Percentiles rank a stretch among this genome's conserved stretches.
phyloP scores from a whole-genome alignment of 53 echinoderm and acorn worm genomes.

The Temnopleurus reevesii region DNA sequence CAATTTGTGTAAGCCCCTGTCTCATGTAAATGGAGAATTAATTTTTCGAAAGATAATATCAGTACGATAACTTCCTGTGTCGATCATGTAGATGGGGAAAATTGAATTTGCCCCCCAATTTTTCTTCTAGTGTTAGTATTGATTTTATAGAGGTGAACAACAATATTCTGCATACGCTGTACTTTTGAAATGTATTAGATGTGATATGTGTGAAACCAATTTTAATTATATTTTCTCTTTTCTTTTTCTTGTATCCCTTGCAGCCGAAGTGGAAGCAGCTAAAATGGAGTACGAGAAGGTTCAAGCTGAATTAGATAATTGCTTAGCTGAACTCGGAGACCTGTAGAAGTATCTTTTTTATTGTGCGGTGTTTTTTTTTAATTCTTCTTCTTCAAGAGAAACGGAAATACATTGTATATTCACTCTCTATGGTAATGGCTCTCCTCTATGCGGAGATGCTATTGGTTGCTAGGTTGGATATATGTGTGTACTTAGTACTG shows the following conservation, averaged over 20 bases:
- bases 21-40: too few species aligned
- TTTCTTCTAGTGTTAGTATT: too few species aligned
- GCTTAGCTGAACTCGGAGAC: conserved; percentile 6
- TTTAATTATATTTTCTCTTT: background rate
- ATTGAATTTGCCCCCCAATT: too few species aligned
- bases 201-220: too few species aligned
- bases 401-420: background rate
- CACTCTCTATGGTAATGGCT: background rate
- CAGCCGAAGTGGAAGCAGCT: background rate
- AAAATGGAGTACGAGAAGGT: background rate
- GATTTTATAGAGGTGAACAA: too few species aligned
- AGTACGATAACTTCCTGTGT: too few species aligned
- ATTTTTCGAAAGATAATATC: too few species aligned
- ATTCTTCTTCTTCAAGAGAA: background rate
- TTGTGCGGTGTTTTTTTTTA: background rate
- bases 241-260: background rate
- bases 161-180: too few species aligned
- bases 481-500: conserved; percentile 9
- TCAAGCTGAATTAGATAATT: conserved; percentile 1
- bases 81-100: too few species aligned
- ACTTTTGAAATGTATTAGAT: too few species aligned
- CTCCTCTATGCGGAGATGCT: background rate
- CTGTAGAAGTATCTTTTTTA: conserved; percentile 2
- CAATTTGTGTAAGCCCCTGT: too few species aligned
- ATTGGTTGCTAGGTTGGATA: conserved; percentile 14